A percentile compares a stretch with the other conserved stretches of the same genome.
Conservation (phyloP, 1,140 invertebrate genomes). For the Lethocerus indicus region DNA sequence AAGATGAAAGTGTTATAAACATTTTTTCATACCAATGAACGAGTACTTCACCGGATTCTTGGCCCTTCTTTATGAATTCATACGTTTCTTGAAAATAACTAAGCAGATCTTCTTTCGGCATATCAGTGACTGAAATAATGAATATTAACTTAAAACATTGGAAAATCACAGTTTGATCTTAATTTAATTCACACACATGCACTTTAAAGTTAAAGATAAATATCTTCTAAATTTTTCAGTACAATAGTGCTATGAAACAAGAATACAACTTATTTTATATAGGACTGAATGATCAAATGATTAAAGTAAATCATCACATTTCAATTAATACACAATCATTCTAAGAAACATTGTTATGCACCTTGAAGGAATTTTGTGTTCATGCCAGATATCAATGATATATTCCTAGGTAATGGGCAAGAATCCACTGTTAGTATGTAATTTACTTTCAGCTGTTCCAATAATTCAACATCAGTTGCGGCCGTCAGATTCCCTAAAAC, state of each 20-base stretch:
- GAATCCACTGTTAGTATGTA: slow-evolving; percentile 68
- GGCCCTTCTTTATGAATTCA: slow-evolving; percentile 47
- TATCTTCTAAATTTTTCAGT: neutral
- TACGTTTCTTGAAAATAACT: slow-evolving; percentile 54
- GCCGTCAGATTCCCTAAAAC: slow-evolving; percentile 53
- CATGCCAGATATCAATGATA: slow-evolving; percentile 43
- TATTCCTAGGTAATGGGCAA: slow-evolving; percentile 55
- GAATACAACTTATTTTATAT: neutral
- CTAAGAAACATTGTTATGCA: slow-evolving; percentile 25
- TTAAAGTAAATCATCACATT: slow-evolving; percentile 4
- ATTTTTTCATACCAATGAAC: slow-evolving; percentile 49
- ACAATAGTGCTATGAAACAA: neutral
- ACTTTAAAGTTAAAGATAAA: neutral
- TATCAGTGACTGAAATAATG: slow-evolving; percentile 45
- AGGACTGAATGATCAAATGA: neutral
- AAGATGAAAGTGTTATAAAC: neutral
- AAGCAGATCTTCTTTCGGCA: slow-evolving; percentile 65
- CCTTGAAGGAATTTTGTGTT: slow-evolving; percentile 56
- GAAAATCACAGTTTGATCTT: neutral
- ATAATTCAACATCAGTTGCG: slow-evolving; percentile 48
- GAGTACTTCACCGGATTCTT: slow-evolving; percentile 39
- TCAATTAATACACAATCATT: neutral
- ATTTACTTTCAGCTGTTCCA: slow-evolving; percentile 45
- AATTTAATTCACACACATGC: neutral
- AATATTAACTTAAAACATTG: slow-evolving; percentile 9